These are phyloP conservation scores for Drosophila multiciliata DNA, from an alignment of 2,888 invertebrate genomes.

Conservation along the genomic window DNA sequence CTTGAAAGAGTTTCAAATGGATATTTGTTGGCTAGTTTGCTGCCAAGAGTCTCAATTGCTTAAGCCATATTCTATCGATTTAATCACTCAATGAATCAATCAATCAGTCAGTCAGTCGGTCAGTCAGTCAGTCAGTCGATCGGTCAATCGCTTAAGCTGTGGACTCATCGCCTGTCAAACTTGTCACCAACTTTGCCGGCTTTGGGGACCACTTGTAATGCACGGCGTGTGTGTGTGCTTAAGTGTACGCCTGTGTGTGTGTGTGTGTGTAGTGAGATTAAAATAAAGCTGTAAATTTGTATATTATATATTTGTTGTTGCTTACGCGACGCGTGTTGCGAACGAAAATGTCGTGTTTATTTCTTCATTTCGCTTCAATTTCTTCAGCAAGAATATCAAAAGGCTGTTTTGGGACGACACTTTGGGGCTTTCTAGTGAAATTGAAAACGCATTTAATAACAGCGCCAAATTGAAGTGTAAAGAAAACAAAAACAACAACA, in stretches of 20 bases:
- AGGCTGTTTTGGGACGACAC: constrained; percentile 30
- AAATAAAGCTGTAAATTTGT: constrained; percentile 3
- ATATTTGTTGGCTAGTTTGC: constrained; percentile 29
- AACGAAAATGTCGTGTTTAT: constrained; percentile 56
- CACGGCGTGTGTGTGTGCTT: constrained; percentile 22
- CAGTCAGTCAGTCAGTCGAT: constrained; percentile 19
- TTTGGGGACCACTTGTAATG: constrained; percentile 46
- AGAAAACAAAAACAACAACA: constrained; percentile 25
- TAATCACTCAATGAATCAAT: background rate
- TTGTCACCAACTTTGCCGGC: constrained; percentile 45
- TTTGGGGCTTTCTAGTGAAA: constrained; percentile 73
- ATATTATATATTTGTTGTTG: constrained; percentile 33
- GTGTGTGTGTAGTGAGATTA: constrained; percentile 5
- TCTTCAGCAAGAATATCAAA: constrained; percentile 70
- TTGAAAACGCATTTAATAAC: constrained; percentile 77
- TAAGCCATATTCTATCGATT: constrained; percentile 4
- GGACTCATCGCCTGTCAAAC: constrained; percentile 29
- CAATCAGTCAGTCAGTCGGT: constrained; percentile 20
- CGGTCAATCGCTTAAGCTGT: constrained; percentile 28
- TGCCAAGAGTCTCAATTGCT: constrained; percentile 41
- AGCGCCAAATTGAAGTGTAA: constrained; percentile 49
- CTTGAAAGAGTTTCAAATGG: background rate
- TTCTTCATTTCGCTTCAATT: constrained; percentile 64
- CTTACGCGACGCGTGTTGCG: constrained; percentile 39
- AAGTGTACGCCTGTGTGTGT: background rate